These are phyloP conservation scores for Trichomycterus rosablanca DNA, from an alignment of 2,113 vertebrate genomes.

Conservation along the genomic window DNA sequence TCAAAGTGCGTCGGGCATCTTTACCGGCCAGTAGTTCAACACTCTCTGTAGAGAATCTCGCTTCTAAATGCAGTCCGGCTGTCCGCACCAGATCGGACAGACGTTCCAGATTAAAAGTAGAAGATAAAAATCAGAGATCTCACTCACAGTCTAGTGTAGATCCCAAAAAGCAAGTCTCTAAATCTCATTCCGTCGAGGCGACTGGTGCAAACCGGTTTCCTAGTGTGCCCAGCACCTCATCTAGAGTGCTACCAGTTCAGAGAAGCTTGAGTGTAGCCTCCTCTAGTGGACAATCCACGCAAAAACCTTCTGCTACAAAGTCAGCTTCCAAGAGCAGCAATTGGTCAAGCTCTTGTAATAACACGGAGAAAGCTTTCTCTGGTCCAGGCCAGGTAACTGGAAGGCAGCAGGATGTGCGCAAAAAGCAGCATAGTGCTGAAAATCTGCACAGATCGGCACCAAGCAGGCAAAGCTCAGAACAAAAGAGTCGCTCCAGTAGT, in stretches of 20 bases:
- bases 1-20: constrained; percentile 48
- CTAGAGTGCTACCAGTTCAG: constrained; percentile 3
- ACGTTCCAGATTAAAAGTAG: too few relatives aligned
- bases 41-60: constrained; percentile 45
- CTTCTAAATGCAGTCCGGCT: constrained; percentile 44
- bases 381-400: constrained; percentile 2
- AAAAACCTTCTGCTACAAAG: not conserved
- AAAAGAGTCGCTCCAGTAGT: not conserved
- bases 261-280: constrained; percentile 23
- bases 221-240: not conserved
- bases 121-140: not conserved
- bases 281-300: constrained; percentile 21
- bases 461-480: constrained; percentile 7
- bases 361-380: not conserved
- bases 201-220: not conserved
- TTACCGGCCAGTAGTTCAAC: constrained; percentile 40
- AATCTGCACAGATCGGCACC: not conserved
- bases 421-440: constrained; percentile 13
- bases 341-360: constrained; percentile 12
- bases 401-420: not conserved
- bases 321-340: constrained; percentile 4
- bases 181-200: constrained; percentile 20
- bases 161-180: constrained; percentile 37
- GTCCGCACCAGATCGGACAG: constrained; percentile 30
- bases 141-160: not conserved